Percentiles rank a stretch among this genome's conserved stretches.
Conservation (phyloP, 2,797 vertebrate genomes). For the Sebastes oblongus region DNA sequence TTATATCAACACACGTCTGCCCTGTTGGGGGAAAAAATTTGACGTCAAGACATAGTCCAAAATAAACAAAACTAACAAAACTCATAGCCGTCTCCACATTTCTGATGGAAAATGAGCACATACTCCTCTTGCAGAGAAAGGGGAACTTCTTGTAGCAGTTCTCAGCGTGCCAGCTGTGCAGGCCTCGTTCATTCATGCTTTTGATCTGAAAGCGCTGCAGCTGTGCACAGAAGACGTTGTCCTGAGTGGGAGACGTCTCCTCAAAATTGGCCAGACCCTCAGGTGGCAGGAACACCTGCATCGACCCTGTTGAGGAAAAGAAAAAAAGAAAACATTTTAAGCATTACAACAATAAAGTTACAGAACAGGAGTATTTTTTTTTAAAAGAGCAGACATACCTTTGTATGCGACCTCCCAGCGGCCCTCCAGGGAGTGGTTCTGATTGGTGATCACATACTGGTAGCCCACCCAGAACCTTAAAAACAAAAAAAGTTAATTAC, state of each 20-base stretch:
- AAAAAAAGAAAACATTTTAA: not conserved
- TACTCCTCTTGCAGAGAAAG: conserved; percentile 98
- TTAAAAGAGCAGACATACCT: conserved; percentile 77
- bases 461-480: conserved; percentile 98
- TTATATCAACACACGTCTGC: conserved; percentile 98
- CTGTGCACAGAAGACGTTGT: conserved; percentile 94
- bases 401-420: conserved; percentile 97
- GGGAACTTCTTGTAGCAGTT: conserved; percentile 97
- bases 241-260: conserved; percentile 85
- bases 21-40: conserved; percentile 74
- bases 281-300: conserved; percentile 94
- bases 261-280: conserved; percentile 84
- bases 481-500: not conserved
- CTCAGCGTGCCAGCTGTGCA: conserved; percentile 97
- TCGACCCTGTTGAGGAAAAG: conserved; percentile 81
- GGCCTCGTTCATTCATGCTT: conserved; percentile 89
- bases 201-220: conserved; percentile 92
- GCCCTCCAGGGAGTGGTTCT: conserved; percentile 92
- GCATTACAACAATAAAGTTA: not conserved
- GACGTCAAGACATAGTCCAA: not conserved
- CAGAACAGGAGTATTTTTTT: not conserved
- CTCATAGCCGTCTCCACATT: not conserved
- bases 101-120: conserved; percentile 40
- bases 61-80: not conserved
- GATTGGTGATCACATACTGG: conserved; percentile 95